Base-by-base conservation (phyloP, 2,113 vertebrate species). In the Ploceus nigricollis region DNA sequence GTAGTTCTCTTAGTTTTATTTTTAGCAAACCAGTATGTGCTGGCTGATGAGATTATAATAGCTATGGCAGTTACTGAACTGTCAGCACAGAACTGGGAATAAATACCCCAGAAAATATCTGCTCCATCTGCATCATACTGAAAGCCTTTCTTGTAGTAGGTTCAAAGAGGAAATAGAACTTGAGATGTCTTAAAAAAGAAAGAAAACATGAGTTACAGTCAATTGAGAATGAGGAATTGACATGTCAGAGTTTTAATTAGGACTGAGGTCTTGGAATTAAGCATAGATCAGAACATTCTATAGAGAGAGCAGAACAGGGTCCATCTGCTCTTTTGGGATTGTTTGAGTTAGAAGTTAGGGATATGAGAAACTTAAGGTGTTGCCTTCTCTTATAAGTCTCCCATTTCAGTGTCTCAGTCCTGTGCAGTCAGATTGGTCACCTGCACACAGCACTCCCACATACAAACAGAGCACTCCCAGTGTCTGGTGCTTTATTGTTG, bases 21-120 rank as follows among this genome's bases (percentile, higher is more conserved):
- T 95, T 94, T 95, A 95, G 91, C 78, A 87, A 92, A 76, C 61
- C 81, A 57, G 65, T 82, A 7, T 61, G 71, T 92, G 89, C 82
- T 94, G 68, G 39, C 82, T 96, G 92, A 90, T 89, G 88, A 81
- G 56, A 91, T 65, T 83, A 4, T 87, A 90, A 90, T 83, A 87
- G 87, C 92, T 42, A 3, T 58, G 64, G 81, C 93, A 87, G 88
- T 87, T 93, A 86, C 82, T 87, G 73, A 92, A 58, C 84, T 9
- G 7, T 79, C 84, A 81, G 83, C 5, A 12, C 56, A 63, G 75
- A 91, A 88, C 82, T 89, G 90, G 71, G 84, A 92, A 71, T 92
- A 86, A 85, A 89, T 85, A 94, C 89, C 78, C 45, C 68, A 73
- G 80, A 90, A 82, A 64, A 61, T n/a, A 77, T 25, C 65, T 79